Evolutionary conservation across 2,888 invertebrate genomes (phyloP).

Genomic region (Nomada lathburiana): DNA sequence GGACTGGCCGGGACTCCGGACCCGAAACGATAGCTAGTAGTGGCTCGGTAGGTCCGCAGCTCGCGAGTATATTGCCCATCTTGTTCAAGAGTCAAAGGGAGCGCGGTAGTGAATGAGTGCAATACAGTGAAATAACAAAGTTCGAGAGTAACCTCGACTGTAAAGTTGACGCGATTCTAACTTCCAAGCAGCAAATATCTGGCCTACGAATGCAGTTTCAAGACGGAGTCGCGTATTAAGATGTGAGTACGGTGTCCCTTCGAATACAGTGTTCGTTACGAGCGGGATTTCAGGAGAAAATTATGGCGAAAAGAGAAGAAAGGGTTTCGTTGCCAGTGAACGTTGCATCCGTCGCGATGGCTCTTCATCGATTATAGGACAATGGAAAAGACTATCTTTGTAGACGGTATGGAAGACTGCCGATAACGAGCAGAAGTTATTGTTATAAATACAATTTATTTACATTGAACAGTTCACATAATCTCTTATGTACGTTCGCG

Average conservation of each 20-base stretch:
- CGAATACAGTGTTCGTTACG: conserved; percentile 25
- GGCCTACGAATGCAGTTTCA: conserved; percentile 74
- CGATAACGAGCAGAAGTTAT: conserved; percentile 41
- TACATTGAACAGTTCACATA: conserved; percentile 13
- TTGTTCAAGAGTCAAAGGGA: conserved; percentile 30
- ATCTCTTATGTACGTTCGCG: conserved; percentile 29
- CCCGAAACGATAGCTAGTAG: conserved; percentile 36
- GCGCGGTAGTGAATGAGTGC: conserved; percentile 51
- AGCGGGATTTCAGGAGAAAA: conserved; percentile 34
- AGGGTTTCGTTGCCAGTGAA: conserved; percentile 47
- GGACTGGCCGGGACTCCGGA: conserved; percentile 57
- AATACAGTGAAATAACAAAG: conserved; percentile 50
- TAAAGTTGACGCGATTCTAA: conserved; percentile 35
- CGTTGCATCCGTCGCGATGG: conserved; percentile 26
- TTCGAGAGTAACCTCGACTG: conserved; percentile 25
- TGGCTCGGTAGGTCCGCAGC: conserved; percentile 29
- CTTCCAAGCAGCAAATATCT: conserved; percentile 46
- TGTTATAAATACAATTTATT: conserved; percentile 38
- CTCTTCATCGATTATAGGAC: conserved; percentile 40
- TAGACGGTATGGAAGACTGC: conserved; percentile 45
- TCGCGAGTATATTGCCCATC: conserved; percentile 42
- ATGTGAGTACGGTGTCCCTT: conserved; percentile 72
- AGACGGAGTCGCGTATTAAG: conserved; percentile 71
- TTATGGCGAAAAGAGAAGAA: conserved; percentile 54
- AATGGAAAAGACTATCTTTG: conserved; percentile 23